Percentiles rank a stretch among this genome's conserved stretches.
Conservation (phyloP, 2,113 vertebrate genomes). For the Prietella phreatophila region DNA sequence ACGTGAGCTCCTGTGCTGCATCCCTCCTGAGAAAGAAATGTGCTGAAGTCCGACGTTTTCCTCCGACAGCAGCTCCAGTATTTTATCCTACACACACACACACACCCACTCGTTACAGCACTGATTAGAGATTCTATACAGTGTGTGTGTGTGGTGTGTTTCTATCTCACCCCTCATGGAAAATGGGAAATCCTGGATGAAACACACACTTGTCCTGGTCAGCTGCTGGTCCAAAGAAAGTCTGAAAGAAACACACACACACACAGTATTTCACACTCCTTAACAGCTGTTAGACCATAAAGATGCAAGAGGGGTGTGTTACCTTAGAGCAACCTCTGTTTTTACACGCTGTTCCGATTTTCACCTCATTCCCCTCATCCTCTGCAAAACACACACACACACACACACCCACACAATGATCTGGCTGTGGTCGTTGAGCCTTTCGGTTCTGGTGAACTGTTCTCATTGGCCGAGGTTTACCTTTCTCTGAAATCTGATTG, state of each 20-base stretch:
- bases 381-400: constrained; percentile 65
- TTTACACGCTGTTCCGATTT: constrained; percentile 80
- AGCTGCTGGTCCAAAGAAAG: constrained; percentile 71
- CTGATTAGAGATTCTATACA: not conserved
- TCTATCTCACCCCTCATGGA: constrained; percentile 81
- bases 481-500: constrained; percentile 69
- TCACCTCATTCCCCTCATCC: constrained; percentile 77
- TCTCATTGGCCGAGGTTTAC: constrained; percentile 57
- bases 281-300: not conserved
- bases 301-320: not conserved
- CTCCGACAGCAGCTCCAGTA: constrained; percentile 96
- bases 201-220: constrained; percentile 76
- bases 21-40: constrained; percentile 89
- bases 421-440: not conserved
- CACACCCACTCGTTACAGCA: not conserved
- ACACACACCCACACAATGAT: not conserved
- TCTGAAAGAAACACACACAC: constrained; percentile 61
- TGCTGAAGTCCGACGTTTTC: constrained; percentile 93
- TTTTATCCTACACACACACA: constrained; percentile 81
- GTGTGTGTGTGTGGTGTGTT: not conserved
- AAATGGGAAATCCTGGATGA: constrained; percentile 83
- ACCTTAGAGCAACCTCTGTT: constrained; percentile 83
- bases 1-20: constrained; percentile 82
- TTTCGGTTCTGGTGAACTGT: not conserved
- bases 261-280: not conserved